Evolutionary conservation across 2,797 vertebrate genomes (phyloP).

Genomic region (Urophycis tenuis): DNA sequence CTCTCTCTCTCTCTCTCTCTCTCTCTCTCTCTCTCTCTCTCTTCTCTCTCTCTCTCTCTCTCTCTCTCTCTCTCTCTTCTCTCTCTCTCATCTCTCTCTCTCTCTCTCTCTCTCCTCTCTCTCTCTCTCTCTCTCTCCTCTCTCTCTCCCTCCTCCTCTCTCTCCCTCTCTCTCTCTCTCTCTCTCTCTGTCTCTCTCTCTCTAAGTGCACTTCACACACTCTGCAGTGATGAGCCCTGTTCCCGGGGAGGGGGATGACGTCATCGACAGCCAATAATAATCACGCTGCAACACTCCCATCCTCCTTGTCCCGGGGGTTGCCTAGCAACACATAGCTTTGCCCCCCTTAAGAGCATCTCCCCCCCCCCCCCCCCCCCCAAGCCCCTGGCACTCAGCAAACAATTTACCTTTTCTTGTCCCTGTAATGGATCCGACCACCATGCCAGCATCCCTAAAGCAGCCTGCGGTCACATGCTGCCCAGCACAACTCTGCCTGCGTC

Average conservation of each 20-base stretch:
- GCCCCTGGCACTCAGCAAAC: slow-evolving; percentile 54
- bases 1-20: slow-evolving; percentile 44
- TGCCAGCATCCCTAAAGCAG: slow-evolving; percentile 38
- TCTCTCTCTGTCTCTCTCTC: slow-evolving; percentile 41
- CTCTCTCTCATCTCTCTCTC: slow-evolving; percentile 40
- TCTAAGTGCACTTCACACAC: slow-evolving; percentile 61
- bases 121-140: slow-evolving; percentile 44
- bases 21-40: slow-evolving; percentile 41
- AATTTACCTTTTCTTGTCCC: slow-evolving; percentile 57
- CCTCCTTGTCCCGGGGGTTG: slow-evolving; percentile 63
- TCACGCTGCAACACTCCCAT: slow-evolving; percentile 67
- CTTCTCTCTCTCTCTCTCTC: slow-evolving; percentile 37
- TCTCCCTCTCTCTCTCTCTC: slow-evolving; percentile 32
- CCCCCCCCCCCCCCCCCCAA: background rate
- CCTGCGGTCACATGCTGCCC: background rate
- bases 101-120: slow-evolving; percentile 38
- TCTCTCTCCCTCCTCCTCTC: slow-evolving; percentile 41
- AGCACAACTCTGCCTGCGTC: background rate
- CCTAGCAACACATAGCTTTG: slow-evolving; percentile 70
- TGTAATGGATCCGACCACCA: slow-evolving; percentile 63
- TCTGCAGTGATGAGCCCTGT: slow-evolving; percentile 63
- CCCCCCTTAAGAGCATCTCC: slow-evolving; percentile 47
- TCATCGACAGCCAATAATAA: slow-evolving; percentile 75
- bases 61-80: slow-evolving; percentile 47
- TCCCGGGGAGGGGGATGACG: slow-evolving; percentile 58